Evolutionary conservation across 2,888 invertebrate genomes (phyloP).

Genomic region (Crioceris asparagi): DNA sequence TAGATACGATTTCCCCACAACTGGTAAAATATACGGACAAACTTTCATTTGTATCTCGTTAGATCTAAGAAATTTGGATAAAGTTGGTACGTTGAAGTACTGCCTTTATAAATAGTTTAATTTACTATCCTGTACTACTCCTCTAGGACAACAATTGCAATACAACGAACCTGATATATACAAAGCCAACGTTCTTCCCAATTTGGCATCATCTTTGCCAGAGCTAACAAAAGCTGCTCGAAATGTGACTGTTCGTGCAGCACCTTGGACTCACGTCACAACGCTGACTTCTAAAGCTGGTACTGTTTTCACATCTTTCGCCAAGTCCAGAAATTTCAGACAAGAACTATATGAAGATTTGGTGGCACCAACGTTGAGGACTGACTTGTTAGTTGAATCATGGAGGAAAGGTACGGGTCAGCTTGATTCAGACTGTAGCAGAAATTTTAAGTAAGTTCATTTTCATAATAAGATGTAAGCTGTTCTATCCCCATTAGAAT

Average conservation of each 20-base stretch:
- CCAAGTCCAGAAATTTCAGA: constrained; percentile 67
- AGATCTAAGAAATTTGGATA: constrained; percentile 52
- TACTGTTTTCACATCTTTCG: constrained; percentile 65
- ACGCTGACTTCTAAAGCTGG: constrained; percentile 48
- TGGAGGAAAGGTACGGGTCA: constrained; percentile 78
- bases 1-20: constrained; percentile 57
- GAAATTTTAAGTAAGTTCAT: constrained; percentile 48
- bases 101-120: too few relatives aligned
- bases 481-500: too few relatives aligned
- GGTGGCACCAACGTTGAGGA: constrained; percentile 62
- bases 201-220: constrained; percentile 44
- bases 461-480: too few relatives aligned
- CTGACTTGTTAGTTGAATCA: constrained; percentile 70
- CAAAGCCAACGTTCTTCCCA: constrained; percentile 50
- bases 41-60: constrained; percentile 79
- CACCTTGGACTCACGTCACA: constrained; percentile 56
- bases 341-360: constrained; percentile 75
- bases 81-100: too few relatives aligned
- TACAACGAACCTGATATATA: constrained; percentile 75
- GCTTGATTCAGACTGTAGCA: constrained; percentile 64
- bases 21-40: constrained; percentile 71
- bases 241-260: constrained; percentile 43
- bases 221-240: constrained; percentile 47
- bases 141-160: constrained; percentile 50
- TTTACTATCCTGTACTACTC: too few relatives aligned